Percentiles rank a stretch among this genome's conserved stretches.
phyloP scores from a whole-genome alignment of 2,888 invertebrate species.

The Lumbricus terrestris region DNA sequence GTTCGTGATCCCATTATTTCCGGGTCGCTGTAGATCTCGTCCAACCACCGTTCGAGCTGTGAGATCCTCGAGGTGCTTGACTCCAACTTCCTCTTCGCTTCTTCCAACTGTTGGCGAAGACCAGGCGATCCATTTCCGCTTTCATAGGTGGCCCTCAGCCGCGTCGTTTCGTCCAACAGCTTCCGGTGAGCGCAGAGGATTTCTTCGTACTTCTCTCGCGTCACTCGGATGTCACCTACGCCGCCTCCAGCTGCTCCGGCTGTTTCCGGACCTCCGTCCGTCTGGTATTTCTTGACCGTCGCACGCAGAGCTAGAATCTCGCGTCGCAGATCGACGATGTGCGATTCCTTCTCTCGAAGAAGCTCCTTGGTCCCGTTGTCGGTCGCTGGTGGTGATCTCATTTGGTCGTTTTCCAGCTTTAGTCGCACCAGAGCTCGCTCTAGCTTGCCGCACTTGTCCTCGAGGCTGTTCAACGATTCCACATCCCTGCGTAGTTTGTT shows the following conservation, averaged over 20 bases:
- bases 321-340: background rate
- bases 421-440: slow-evolving; percentile 13
- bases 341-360: slow-evolving; percentile 14
- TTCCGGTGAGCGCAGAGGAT: background rate
- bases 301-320: background rate
- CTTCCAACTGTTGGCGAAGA: background rate
- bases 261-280: background rate
- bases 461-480: background rate
- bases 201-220: background rate
- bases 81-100: background rate
- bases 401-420: slow-evolving; percentile 6
- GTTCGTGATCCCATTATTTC: background rate
- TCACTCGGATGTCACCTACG: background rate
- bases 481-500: background rate
- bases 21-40: slow-evolving; percentile 5
- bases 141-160: background rate
- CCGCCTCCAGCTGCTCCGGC: background rate
- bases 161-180: background rate
- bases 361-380: background rate
- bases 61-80: background rate
- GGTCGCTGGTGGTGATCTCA: background rate
- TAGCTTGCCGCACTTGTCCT: background rate
- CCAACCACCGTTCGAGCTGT: background rate
- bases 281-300: background rate
- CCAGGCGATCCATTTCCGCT: background rate